Evolutionary conservation across 64 coral and sea anemone genomes (phyloP), one percentile per base, ranked within the genome.

Genomic region (Trachythela sp.): DNA sequence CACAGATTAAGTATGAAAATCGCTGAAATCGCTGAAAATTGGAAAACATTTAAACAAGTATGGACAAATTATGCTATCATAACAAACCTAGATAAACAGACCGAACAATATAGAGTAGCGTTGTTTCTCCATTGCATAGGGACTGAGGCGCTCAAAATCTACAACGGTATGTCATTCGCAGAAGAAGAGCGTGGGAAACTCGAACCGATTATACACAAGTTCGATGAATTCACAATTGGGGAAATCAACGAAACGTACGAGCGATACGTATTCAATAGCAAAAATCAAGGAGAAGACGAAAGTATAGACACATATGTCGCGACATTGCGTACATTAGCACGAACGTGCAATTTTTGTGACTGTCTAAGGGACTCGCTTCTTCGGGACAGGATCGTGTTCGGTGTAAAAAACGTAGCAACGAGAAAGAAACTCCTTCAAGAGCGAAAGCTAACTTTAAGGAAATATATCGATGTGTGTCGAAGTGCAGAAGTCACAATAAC

Each of bases 61-160:
- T 85, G 87, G 91, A 15, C 84, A 15, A 88, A 92, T 54, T 92
- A 92, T 85, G 68, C 77, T 41, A 88, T 88, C 59, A 31, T 92
- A 40, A 58, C 91, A 31, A 48, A 85, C 22, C 37, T 92, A 31
- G 58, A 87, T 51, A 70, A 72, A 75, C 86, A 92, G 29, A 58
- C 72, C 14, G 87, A 92, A 20, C 86, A 92, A 76, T 89, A 92
- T 39, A 29, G 48, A 31, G 52, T 88, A 38, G 91, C 86, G 13
- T 40, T 92, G 38, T 92, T 71, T 40, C 83, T 92, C 1, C 85
- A 84, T 30, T 77, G 76, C 17, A 92, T 89, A 0, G 86, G 91
- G 37, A 36, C 48, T 13, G 76, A 92, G 36, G 77, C 91, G 10
- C 43, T 88, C 3, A 92, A 89, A 56, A 71, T 77, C 0, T 92